Evolutionary conservation across 1,140 invertebrate species (phyloP).

Genomic region (Copidosoma floridanum): DNA sequence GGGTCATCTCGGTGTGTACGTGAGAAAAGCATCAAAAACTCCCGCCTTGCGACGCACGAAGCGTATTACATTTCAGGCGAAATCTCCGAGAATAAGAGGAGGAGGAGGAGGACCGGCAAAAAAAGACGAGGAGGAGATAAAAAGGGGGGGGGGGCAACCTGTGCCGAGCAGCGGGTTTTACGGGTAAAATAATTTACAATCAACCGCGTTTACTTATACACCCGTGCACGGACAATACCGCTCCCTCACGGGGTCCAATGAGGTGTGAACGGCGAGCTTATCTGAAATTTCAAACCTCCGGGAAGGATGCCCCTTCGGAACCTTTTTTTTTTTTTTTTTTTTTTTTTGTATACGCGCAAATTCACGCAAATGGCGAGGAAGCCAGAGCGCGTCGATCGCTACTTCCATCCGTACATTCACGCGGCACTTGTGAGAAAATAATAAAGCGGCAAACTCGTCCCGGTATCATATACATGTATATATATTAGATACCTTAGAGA

Average conservation of each 20-base stretch:
- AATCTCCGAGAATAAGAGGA: not conserved
- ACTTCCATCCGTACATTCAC: slow-evolving; percentile 4
- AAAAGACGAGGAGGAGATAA: not conserved
- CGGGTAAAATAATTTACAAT: slow-evolving; percentile 16
- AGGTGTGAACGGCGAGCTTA: slow-evolving; percentile 12
- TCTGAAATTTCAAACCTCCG: slow-evolving; percentile 25
- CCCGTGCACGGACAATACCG: not conserved
- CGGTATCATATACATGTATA: too few species aligned
- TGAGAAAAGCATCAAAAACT: slow-evolving; percentile 15
- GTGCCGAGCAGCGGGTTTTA: too few species aligned
- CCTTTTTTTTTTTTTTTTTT: too few species aligned
- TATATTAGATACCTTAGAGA: too few species aligned
- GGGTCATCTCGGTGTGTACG: too few species aligned
- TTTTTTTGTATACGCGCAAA: too few species aligned
- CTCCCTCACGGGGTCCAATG: slow-evolving; percentile 7
- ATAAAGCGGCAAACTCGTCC: too few species aligned
- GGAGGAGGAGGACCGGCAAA: not conserved
- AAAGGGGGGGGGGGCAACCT: not conserved
- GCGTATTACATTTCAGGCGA: not conserved
- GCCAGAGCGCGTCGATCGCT: slow-evolving; percentile 9
- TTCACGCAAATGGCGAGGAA: not conserved
- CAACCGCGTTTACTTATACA: not conserved
- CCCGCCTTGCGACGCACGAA: not conserved
- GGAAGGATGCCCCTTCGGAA: too few species aligned
- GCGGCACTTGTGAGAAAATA: too few species aligned